Evolutionary conservation across 2,888 invertebrate species (phyloP).

Genomic region (Acanthopleura granulata): DNA sequence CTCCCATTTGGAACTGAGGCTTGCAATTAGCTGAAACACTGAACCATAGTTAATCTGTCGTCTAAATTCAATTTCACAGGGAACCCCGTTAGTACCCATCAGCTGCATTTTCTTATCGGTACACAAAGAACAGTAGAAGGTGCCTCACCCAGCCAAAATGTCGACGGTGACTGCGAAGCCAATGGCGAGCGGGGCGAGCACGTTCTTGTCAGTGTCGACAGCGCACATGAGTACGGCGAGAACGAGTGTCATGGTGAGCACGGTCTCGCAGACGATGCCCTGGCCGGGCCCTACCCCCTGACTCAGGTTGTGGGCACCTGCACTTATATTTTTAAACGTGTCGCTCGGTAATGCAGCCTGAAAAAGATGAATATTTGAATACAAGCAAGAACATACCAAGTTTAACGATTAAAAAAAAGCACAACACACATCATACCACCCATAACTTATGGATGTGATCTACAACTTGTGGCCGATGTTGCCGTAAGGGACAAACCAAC

Average conservation of each 20-base stretch:
- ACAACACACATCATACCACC: too few relatives aligned
- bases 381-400: not conserved
- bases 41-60: too few relatives aligned
- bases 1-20: too few relatives aligned
- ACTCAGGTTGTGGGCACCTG: conserved; percentile 30
- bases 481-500: too few relatives aligned
- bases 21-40: too few relatives aligned
- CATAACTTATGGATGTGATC: too few relatives aligned
- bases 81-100: too few relatives aligned
- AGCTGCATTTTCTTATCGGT: too few relatives aligned
- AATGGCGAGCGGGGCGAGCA: conserved; percentile 67
- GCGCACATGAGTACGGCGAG: conserved; percentile 67
- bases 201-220: conserved; percentile 59
- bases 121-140: too few relatives aligned
- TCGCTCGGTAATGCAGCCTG: conserved; percentile 35
- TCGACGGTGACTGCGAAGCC: conserved; percentile 67
- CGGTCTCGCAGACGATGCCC: conserved; percentile 48
- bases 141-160: conserved; percentile 63
- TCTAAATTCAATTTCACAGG: too few relatives aligned
- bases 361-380: too few relatives aligned
- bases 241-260: conserved; percentile 58
- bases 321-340: not conserved
- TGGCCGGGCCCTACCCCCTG: conserved; percentile 37
- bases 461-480: too few relatives aligned
- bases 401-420: not conserved